These are phyloP conservation scores for Dryadula phaetusa DNA, from an alignment of 2,888 invertebrate species.

Conservation along the genomic window DNA sequence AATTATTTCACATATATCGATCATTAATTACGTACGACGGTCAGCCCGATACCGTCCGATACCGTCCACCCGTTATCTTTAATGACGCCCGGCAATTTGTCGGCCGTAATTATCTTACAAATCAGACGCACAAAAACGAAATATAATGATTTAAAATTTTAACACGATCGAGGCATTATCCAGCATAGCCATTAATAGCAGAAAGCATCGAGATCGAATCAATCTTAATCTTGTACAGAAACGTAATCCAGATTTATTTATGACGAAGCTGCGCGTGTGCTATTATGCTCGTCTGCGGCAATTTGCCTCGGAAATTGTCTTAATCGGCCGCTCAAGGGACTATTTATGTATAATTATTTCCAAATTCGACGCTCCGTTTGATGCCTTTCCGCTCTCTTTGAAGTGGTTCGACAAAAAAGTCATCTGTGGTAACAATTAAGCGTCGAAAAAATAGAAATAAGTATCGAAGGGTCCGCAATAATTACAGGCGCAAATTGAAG, in stretches of 20 bases:
- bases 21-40: constrained; percentile 79
- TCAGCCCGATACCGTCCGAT: constrained; percentile 57
- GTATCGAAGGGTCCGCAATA: constrained; percentile 84
- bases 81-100: constrained; percentile 81
- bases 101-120: constrained; percentile 79
- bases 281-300: constrained; percentile 84
- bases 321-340: constrained; percentile 85
- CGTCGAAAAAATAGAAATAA: constrained; percentile 82
- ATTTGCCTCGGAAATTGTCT: constrained; percentile 85
- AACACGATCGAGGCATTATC: constrained; percentile 77
- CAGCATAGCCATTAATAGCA: constrained; percentile 77
- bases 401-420: constrained; percentile 84
- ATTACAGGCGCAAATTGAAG: constrained; percentile 83
- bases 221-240: constrained; percentile 84
- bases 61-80: constrained; percentile 75
- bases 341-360: constrained; percentile 85
- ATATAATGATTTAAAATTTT: constrained; percentile 77
- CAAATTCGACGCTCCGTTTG: constrained; percentile 84
- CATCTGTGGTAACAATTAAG: constrained; percentile 85
- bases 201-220: constrained; percentile 82
- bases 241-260: constrained; percentile 85
- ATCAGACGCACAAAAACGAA: constrained; percentile 74
- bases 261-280: constrained; percentile 81
- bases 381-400: constrained; percentile 85
- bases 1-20: constrained; percentile 84